These are phyloP conservation scores for Penaeus japonicus DNA, from an alignment of 1,140 invertebrate genomes.

Conservation along the genomic window DNA sequence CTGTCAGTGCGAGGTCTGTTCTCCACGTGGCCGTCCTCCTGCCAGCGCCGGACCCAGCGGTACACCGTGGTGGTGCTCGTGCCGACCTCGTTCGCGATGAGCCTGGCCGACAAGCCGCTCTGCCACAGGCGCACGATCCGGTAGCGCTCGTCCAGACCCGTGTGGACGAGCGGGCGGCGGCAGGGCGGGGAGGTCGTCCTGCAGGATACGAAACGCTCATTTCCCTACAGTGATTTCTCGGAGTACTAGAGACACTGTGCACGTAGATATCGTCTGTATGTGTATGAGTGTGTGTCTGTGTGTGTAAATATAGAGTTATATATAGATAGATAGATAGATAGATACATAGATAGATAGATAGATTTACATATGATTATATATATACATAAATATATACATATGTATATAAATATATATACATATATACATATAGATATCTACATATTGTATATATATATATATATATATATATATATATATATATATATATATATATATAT, in stretches of 20 bases:
- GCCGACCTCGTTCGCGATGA: not conserved
- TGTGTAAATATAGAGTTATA: not conserved
- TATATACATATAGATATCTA: not conserved
- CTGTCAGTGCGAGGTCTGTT: not conserved
- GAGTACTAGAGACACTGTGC: no score
- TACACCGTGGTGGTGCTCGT: slow-evolving; percentile 18
- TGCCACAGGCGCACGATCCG: not conserved
- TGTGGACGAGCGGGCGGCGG: no score
- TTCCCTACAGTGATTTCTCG: no score
- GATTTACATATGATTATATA: not conserved
- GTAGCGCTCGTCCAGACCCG: not conserved
- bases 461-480: not conserved
- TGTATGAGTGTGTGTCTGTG: not conserved
- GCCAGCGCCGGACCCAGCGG: slow-evolving; percentile 9
- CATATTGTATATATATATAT: not conserved
- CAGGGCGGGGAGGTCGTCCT: no score
- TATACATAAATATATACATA: not conserved
- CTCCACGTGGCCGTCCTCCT: not conserved
- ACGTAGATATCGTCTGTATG: not conserved
- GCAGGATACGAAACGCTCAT: no score
- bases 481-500: no score
- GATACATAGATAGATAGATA: not conserved
- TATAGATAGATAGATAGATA: not conserved
- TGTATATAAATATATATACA: not conserved
- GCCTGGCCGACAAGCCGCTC: not conserved